A percentile compares a stretch with the other conserved stretches of the same genome.
Conservation (phyloP, 2,888 invertebrate genomes). For the Alviniconcha strummeri region DNA sequence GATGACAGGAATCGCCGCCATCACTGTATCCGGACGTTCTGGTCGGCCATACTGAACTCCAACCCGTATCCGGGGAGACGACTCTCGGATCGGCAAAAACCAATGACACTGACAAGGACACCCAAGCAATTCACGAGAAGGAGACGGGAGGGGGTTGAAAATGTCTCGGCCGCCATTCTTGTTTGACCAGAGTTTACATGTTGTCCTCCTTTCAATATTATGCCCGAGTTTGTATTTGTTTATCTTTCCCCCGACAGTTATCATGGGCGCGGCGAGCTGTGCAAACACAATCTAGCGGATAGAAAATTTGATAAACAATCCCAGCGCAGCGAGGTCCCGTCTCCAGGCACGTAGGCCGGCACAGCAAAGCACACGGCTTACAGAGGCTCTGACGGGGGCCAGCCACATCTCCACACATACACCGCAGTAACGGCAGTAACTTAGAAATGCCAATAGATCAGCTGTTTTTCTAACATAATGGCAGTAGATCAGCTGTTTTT, state of each 20-base stretch:
- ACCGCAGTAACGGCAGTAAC: no score
- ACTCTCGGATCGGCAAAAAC: no score
- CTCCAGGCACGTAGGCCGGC: neutral
- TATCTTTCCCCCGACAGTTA: neutral
- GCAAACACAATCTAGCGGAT: neutral
- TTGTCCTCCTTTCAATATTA: neutral
- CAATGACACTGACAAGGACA: neutral
- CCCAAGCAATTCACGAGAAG: neutral
- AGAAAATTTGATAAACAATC: constrained; percentile 22
- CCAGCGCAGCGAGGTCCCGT: neutral
- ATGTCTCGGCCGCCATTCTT: neutral
- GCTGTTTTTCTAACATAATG: neutral
- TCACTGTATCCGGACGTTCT: no score
- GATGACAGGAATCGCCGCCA: no score
- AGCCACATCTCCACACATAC: no score
- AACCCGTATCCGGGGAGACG: no score
- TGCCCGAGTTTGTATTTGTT: neutral
- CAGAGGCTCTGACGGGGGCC: neutral
- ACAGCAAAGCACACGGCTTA: neutral
- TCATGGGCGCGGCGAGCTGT: neutral
- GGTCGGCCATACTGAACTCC: no score
- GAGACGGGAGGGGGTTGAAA: neutral
- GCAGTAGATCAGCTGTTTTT: no score
- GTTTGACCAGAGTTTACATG: neutral
- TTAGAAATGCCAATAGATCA: no score